A percentile compares a stretch with the other conserved stretches of the same genome.
These are phyloP conservation scores for Ennomos erosarius DNA, from an alignment of 2,888 invertebrate genomes.

Conservation along the genomic window DNA sequence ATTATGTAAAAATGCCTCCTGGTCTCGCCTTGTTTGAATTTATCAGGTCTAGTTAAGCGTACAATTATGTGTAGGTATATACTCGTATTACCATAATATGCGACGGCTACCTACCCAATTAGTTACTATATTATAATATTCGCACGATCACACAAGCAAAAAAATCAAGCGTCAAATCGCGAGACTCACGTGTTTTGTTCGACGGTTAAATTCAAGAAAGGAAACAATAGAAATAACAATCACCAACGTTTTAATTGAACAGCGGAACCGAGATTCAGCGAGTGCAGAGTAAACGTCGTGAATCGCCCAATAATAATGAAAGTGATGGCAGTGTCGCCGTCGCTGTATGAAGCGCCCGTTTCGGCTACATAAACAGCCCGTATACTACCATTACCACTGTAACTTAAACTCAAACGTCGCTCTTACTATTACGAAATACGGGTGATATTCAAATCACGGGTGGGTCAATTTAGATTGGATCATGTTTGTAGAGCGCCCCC, in stretches of 20 bases:
- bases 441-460: slow-evolving; percentile 43
- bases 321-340: slow-evolving; percentile 82
- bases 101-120: not conserved
- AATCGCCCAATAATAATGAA: slow-evolving; percentile 86
- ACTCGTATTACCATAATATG: slow-evolving; percentile 12
- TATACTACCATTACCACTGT: slow-evolving; percentile 65
- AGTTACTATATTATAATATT: not conserved
- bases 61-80: slow-evolving; percentile 11
- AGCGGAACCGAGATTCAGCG: slow-evolving; percentile 74
- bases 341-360: slow-evolving; percentile 85
- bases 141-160: slow-evolving; percentile 5
- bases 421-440: slow-evolving; percentile 46
- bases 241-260: slow-evolving; percentile 77
- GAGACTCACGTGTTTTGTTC: slow-evolving; percentile 13
- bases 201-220: slow-evolving; percentile 37
- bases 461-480: slow-evolving; percentile 50
- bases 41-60: slow-evolving; percentile 15
- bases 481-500: slow-evolving; percentile 65
- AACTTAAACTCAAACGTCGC: slow-evolving; percentile 40
- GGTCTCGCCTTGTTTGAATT: slow-evolving; percentile 18
- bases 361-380: slow-evolving; percentile 85
- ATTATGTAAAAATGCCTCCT: slow-evolving; percentile 23
- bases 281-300: slow-evolving; percentile 81
- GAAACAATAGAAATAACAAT: slow-evolving; percentile 71
- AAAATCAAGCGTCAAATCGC: not conserved